Evolutionary conservation across 2,113 vertebrate genomes (phyloP), one percentile per base, ranked within the genome.

Genomic region (Stomatorhinus ivindoensis): DNA sequence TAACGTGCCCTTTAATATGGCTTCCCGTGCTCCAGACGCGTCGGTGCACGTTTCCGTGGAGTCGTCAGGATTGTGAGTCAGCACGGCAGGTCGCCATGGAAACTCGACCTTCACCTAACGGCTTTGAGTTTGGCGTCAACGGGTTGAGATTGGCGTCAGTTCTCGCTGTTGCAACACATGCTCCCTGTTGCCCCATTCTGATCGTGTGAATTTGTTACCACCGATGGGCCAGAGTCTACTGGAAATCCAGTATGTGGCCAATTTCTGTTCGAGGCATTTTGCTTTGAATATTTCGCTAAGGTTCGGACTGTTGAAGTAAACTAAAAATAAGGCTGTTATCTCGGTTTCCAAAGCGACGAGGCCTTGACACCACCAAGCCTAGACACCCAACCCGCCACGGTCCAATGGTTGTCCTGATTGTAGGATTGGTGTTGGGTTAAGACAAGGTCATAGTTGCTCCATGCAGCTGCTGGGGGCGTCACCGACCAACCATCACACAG

Each of bases 271-370:
- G 73, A 84, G 47, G 21, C 80, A 61, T 86, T 48, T 35, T 31
- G 80, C 84, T 85, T 82, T 83, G 35, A 82, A 88, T 87, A 90
- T 58, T 87, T 35, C 83, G 42, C 76, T 21, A 50, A 84, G 86
- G 86, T 85, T 91, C 44, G 46, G 39, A 47, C 65, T 80, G 86
- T 53, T 50, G 19, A 85, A 91, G 58, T 82, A 55, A 69, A 91
- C 92, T 90, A 90, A 91, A 93, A 91, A 92, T 92, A 93, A 83
- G 51, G 27, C 80, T 39, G 85, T 90, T 86, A n/a, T 51, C 6
- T 51, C 48, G 89, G 92, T 93, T 93, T 91, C 61, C 92, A 83
- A 91, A 86, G 92, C 92, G 90, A 92, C 73, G 89, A 90, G 90
- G 87, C 88, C 39, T 61, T 90, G 82, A 90, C 46, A 89, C 82